Evolutionary conservation across 2,888 invertebrate genomes (phyloP).

Genomic region (Acrocyrtus sp.): DNA sequence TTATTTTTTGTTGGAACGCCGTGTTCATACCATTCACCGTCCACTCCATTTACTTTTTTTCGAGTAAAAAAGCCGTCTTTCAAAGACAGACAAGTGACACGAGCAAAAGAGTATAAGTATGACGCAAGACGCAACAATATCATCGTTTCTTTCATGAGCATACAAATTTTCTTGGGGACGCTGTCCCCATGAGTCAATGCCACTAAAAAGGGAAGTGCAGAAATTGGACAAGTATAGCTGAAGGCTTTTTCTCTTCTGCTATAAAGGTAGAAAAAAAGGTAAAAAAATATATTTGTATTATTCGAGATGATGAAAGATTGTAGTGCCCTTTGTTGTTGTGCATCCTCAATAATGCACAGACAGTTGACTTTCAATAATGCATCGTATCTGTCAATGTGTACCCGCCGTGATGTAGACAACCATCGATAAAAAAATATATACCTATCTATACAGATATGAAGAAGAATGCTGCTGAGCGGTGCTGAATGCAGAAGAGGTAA

Average conservation of each 20-base stretch:
- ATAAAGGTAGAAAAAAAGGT: too few species aligned
- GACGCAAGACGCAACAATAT: too few species aligned
- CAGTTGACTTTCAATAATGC: constrained; percentile 38
- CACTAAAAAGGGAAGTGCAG: constrained; percentile 1
- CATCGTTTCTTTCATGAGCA: constrained; percentile 4
- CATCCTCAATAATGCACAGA: constrained; percentile 28
- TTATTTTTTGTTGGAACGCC: too few species aligned
- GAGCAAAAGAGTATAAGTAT: neutral
- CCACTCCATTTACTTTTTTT: too few species aligned
- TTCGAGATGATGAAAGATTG: constrained; percentile 18
- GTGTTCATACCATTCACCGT: too few species aligned
- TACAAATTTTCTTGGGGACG: constrained; percentile 7
- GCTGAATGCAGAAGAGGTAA: neutral
- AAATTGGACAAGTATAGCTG: too few species aligned
- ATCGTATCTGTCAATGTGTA: constrained; percentile 33
- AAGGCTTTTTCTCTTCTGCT: too few species aligned
- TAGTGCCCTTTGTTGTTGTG: constrained; percentile 7
- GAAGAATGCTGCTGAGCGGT: neutral
- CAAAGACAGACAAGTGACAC: neutral
- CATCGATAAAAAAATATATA: constrained; percentile 17
- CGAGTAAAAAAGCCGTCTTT: too few species aligned
- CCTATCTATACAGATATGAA: neutral
- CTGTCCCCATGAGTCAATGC: too few species aligned
- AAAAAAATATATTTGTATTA: too few species aligned
- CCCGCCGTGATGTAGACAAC: constrained; percentile 24